A percentile compares a stretch with the other conserved stretches of the same genome.
phyloP scores from a whole-genome alignment of 2,797 vertebrate species.

The Scomberomorus guttatus region DNA sequence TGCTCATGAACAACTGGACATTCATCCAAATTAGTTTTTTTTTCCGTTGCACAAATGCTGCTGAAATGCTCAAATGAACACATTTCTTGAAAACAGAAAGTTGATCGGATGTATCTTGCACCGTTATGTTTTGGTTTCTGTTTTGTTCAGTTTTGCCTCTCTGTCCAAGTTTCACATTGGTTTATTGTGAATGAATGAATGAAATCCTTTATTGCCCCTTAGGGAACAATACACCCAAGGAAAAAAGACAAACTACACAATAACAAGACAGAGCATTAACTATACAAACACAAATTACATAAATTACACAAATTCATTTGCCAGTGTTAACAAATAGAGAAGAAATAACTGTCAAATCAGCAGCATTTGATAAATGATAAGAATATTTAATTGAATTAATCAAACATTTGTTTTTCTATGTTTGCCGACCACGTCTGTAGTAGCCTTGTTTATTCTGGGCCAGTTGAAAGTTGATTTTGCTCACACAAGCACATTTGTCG shows the following conservation, averaged over 20 bases:
- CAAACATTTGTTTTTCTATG: not conserved
- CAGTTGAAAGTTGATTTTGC: slow-evolving; percentile 25
- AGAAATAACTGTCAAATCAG: not conserved
- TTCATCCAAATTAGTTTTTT: no score
- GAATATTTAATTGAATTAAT: not conserved
- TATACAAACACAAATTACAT: not conserved
- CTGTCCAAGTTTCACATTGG: not conserved
- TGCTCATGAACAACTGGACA: not conserved
- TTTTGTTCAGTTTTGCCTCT: not conserved
- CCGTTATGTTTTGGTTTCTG: not conserved
- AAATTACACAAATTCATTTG: no score
- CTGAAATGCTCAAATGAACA: not conserved
- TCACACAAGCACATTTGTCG: not conserved
- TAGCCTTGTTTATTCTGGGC: not conserved
- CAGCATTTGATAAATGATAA: not conserved
- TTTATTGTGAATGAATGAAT: slow-evolving; percentile 15
- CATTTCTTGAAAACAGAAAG: not conserved
- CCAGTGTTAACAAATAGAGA: not conserved
- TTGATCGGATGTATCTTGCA: not conserved
- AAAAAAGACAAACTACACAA: not conserved
- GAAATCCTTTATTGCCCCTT: not conserved
- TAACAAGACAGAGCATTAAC: not conserved
- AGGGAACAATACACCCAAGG: no score
- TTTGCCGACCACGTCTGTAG: not conserved
- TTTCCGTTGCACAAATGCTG: not conserved